Base-by-base conservation (phyloP, 1,140 invertebrate species). In the Bombus terrestris region DNA sequence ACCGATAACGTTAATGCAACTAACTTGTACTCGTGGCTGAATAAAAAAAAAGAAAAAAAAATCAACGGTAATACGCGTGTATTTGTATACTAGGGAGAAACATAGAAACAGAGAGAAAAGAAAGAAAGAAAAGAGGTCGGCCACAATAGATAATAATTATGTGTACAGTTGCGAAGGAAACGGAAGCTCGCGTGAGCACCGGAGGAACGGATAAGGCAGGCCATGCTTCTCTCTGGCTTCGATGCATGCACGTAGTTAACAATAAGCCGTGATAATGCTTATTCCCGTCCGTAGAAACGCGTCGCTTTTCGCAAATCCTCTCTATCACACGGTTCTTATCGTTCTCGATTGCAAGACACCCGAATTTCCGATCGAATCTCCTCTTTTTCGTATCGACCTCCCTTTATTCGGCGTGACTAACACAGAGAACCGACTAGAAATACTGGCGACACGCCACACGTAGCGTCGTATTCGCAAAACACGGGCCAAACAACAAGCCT, bases 111-210 rank as follows among this genome's bases (percentile, higher is more conserved):
- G 39, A 25, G 9, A 37, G n/a, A 32, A 39, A 81, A 57, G 22
- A 10, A 25, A 37, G 66, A 47, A 59, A 32, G 39, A 64, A 90
- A 90, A 87, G 86, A 89, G 71, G 86, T 88, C 78, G 89, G 39
- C 69, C 28, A 87, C 89, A 90, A 90, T 90, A 90, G 89, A 90
- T 90, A 90, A 90, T 90, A 90, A 90, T 90, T 90, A 90, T 90
- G 66, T 90, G 85, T 80, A 88, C 83, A 83, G 86, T 90, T 83
- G 85, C 83, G 89, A 90, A 90, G 89, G 74, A 86, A 90, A 81
- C 89, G 89, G 89, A 90, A 90, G 89, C 89, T 90, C 83, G 89
- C 89, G 89, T 90, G 89, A 81, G 64, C 87, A 66, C 37, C 73
- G 59, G 66, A 47, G 84, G 72, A 81, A 35, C 71, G 89, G 89